Base-by-base conservation (phyloP, 2,888 invertebrate genomes). In the Melanchra persicariae region DNA sequence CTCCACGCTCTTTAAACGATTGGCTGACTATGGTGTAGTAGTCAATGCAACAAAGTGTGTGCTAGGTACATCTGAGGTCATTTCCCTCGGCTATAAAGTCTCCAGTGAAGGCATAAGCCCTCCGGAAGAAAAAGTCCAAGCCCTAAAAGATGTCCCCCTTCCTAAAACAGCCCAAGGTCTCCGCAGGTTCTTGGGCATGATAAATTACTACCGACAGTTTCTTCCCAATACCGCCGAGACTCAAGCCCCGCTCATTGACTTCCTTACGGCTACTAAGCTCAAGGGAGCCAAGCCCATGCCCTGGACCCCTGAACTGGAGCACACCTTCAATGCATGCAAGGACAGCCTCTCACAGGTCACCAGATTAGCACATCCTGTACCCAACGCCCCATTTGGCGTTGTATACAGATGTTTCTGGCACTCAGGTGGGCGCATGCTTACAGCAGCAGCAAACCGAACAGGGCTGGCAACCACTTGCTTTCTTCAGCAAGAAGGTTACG, bases 281-380 rank as follows among this genome's bases (percentile, higher is more conserved):
- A 47, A 47, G 47, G n/a, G 9, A 47, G 47, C 47, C n/a, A 47
- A 47, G n/a, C n/a, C 45, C 45, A 45, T 19, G 43, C 43, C 19
- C 47, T 47, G n/a, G n/a, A 47, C 47, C 47, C 47, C n/a, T n/a
- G 47, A 47, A 47, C 47, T 47, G 47, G 9, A 47, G 47, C 47
- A 47, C 47, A 9, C n/a, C n/a, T 47, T 47, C 47, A n/a, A 7
- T n/a, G 47, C 47, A 47, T 47, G 47, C 47, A 47, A 47, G 45
- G 19, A 45, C 19, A 45, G 45, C 19, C 45, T 45, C 45, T 19
- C 45, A 6, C 45, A 45, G 19, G 45, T 45, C 45, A 45, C 45
- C 45, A 45, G 45, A 6, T 30, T 30, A 30, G 34, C 34, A 34
- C 7, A 7, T 34, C 34, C 6, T 34, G 34, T 34, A 34, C 34